Evolutionary conservation across 1,140 invertebrate species (phyloP).

Genomic region (Pachypeltis micranthus): DNA sequence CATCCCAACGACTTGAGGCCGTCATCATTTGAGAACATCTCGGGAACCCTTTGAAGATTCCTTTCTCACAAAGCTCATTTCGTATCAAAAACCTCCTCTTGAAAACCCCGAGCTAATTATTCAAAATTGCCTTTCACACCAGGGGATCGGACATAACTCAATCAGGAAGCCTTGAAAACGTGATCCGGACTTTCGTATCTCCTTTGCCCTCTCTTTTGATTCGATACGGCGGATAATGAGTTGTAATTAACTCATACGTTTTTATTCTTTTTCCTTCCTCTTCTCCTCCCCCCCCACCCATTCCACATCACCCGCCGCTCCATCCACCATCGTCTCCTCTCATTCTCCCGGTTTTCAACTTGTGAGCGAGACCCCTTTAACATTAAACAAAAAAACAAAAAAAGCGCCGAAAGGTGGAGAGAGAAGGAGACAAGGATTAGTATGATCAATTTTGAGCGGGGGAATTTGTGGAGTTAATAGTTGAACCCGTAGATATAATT

Average conservation of each 20-base stretch:
- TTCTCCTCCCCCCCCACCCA: neutral
- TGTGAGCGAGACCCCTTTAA: too few species aligned
- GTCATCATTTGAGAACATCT: too few species aligned
- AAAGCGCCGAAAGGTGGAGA: too few species aligned
- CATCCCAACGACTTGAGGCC: too few species aligned
- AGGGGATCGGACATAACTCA: conserved; percentile 1
- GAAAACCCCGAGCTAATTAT: neutral
- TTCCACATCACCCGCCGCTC: too few species aligned
- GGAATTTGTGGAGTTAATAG: neutral
- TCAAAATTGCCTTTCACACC: conserved; percentile 7
- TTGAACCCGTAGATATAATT: conserved; percentile 5
- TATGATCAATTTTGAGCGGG: neutral
- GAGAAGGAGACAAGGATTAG: too few species aligned
- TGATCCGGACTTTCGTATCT: neutral
- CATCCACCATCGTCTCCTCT: too few species aligned
- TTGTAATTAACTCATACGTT: neutral
- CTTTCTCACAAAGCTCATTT: too few species aligned
- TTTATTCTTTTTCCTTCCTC: neutral
- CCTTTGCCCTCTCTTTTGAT: neutral
- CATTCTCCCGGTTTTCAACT: too few species aligned
- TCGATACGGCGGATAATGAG: conserved; percentile 1
- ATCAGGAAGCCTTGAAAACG: conserved; percentile 7
- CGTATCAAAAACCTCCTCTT: too few species aligned
- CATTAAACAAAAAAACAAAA: too few species aligned
- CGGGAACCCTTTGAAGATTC: too few species aligned